Conservation (phyloP, 2,888 invertebrate species). For the Drosophila kanekoi region DNA sequence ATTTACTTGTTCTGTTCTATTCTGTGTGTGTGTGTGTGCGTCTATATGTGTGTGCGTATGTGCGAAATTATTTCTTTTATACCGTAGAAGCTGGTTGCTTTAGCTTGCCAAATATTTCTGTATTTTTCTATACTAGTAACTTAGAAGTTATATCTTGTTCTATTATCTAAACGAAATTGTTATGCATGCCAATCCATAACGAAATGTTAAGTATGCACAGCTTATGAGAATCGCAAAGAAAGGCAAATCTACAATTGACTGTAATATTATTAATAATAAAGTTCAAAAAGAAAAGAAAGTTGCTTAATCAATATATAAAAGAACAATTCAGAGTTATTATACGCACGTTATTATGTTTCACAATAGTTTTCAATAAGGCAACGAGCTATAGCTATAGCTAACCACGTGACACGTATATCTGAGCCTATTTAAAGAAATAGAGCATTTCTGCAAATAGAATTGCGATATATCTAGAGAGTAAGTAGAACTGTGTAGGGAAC, state of each 20-base stretch:
- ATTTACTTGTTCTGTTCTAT: constrained; percentile 15
- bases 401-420: neutral
- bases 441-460: too few species aligned
- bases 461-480: too few species aligned
- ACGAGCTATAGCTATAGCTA: neutral
- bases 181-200: neutral
- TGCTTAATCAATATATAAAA: too few species aligned
- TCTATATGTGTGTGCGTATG: neutral
- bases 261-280: too few species aligned
- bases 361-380: neutral
- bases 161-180: neutral
- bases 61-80: constrained; percentile 34
- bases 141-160: neutral
- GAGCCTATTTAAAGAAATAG: neutral
- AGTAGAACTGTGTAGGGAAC: neutral
- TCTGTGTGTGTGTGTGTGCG: neutral
- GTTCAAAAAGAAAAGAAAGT: too few species aligned
- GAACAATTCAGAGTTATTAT: neutral
- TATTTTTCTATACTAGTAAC: neutral
- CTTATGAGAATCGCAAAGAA: neutral
- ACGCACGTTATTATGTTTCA: neutral
- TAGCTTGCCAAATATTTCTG: constrained; percentile 1
- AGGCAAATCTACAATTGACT: neutral
- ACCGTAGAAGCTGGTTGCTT: constrained; percentile 41
- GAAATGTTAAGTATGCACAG: neutral